A percentile compares a stretch with the other conserved stretches of the same genome.
Conservation (phyloP, 2,888 invertebrate genomes). For the Agrotis clavis region DNA sequence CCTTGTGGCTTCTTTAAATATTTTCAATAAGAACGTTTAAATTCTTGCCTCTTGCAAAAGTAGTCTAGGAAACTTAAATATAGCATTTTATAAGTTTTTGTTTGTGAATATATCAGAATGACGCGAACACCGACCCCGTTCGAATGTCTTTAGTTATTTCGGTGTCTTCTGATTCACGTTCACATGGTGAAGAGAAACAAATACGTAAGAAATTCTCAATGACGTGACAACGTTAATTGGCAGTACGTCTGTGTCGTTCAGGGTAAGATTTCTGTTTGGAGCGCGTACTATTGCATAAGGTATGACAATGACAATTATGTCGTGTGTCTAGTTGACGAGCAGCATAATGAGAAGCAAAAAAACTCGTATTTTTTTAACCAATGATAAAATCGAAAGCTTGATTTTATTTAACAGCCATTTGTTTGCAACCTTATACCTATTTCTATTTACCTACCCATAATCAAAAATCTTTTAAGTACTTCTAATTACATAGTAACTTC, state of each 20-base stretch:
- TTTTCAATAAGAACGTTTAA: constrained; percentile 25
- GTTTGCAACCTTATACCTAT: background rate
- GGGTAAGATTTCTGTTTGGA: constrained; percentile 42
- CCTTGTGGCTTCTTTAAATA: background rate
- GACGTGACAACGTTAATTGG: constrained; percentile 62
- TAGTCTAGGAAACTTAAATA: constrained; percentile 51
- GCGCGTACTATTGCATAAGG: constrained; percentile 31
- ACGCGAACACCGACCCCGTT: constrained; percentile 73
- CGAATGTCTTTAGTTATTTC: constrained; percentile 74
- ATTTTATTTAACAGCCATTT: background rate
- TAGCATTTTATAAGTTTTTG: constrained; percentile 68
- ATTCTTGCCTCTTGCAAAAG: constrained; percentile 34
- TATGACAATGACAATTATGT: constrained; percentile 34
- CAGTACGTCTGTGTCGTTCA: constrained; percentile 53
- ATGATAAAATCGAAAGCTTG: no score
- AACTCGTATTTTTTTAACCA: background rate
- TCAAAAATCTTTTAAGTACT: no score
- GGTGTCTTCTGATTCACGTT: constrained; percentile 76
- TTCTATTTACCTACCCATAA: no score
- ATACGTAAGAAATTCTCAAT: constrained; percentile 66
- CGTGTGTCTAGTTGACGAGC: background rate
- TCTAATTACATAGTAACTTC: background rate
- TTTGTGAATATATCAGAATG: constrained; percentile 63
- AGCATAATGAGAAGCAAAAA: background rate
- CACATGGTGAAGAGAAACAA: constrained; percentile 70